Conservation (phyloP, 2,888 invertebrate species). For the Galerucella nymphaeae region DNA sequence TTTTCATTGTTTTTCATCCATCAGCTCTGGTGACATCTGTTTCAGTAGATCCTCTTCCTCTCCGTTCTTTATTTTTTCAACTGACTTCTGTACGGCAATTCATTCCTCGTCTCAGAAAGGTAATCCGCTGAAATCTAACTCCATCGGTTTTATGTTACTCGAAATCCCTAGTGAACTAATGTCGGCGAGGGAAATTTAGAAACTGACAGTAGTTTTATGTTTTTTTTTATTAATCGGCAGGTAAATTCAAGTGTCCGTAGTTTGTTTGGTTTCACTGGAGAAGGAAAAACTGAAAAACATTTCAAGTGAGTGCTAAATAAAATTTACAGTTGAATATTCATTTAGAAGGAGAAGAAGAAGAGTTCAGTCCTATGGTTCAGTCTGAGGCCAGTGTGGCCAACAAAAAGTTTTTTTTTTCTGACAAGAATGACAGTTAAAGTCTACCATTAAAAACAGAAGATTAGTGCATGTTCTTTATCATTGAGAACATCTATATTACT, state of each 20-base stretch:
- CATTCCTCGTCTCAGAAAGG: constrained; percentile 27
- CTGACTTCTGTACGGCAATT: constrained; percentile 13
- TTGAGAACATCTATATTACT: too few species aligned
- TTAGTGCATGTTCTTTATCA: too few species aligned
- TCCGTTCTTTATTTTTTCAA: constrained; percentile 16
- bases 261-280: background rate
- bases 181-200: constrained; percentile 25
- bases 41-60: constrained; percentile 7
- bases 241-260: background rate
- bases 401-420: too few species aligned
- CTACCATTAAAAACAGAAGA: too few species aligned
- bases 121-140: constrained; percentile 29
- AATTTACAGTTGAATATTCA: too few species aligned
- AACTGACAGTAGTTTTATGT: constrained; percentile 10
- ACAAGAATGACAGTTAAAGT: too few species aligned
- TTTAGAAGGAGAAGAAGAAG: too few species aligned
- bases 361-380: too few species aligned
- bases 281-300: background rate
- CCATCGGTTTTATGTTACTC: constrained; percentile 24
- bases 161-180: constrained; percentile 24
- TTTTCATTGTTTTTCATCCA: constrained; percentile 27
- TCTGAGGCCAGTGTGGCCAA: too few species aligned
- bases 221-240: constrained; percentile 20
- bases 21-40: constrained; percentile 14
- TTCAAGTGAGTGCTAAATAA: too few species aligned